Evolutionary conservation across 2,797 vertebrate species (phyloP).

Genomic region (Crypturellus tataupa): DNA sequence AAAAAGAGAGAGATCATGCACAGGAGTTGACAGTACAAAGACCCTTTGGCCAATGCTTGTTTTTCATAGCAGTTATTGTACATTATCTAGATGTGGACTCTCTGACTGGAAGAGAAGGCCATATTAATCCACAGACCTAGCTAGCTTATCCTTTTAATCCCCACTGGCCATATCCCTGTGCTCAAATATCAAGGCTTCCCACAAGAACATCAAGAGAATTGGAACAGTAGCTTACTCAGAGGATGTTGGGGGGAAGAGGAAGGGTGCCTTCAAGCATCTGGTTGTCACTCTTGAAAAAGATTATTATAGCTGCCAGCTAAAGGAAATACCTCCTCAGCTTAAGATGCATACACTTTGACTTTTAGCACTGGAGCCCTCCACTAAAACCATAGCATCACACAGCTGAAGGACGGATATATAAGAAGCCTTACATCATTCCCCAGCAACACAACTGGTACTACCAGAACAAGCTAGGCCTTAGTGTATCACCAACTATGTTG

Average conservation of each 20-base stretch:
- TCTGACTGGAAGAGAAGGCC: not conserved
- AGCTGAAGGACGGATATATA: not conserved
- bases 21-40: not conserved
- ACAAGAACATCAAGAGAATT: not conserved
- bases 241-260: not conserved
- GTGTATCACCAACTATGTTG: not conserved
- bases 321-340: conserved; percentile 45
- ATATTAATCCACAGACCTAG: not conserved
- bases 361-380: not conserved
- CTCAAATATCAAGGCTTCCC: conserved; percentile 35
- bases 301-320: conserved; percentile 17
- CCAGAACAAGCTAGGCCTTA: not conserved
- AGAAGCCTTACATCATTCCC: not conserved
- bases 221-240: not conserved
- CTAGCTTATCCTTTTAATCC: conserved; percentile 44
- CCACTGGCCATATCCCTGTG: not conserved
- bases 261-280: not conserved
- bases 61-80: not conserved
- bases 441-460: not conserved
- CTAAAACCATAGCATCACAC: not conserved
- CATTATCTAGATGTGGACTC: not conserved
- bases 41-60: not conserved
- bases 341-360: not conserved
- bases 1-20: not conserved
- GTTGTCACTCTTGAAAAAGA: conserved; percentile 25